Base-by-base conservation (phyloP, 1,140 invertebrate genomes). In the Odontomachus brunneus region DNA sequence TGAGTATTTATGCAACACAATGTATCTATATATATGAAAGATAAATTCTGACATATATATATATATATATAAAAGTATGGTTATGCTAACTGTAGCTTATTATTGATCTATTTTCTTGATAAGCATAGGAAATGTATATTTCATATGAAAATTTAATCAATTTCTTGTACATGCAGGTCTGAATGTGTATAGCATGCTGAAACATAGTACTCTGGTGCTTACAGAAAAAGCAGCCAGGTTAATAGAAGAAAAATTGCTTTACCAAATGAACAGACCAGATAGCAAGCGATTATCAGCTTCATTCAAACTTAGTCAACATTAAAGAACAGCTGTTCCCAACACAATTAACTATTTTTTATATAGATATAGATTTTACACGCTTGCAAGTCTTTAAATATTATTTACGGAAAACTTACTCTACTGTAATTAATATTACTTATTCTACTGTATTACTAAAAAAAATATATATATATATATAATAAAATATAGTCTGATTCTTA, bases 201-300 rank as follows among this genome's bases (percentile, higher is more conserved):
- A 99, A 95, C 97, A 99, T 94, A 96, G 98, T 81, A 99, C 99
- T 0, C 92, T 99, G 17, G 96, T 99, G 1, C 91, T 99, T 0
- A 99, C 99, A 2, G 93, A 97, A 85, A 94, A 95, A 62, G 98
- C 99, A 12, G 96, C 98, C 0, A 96, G 98, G 90, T 95, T 95
- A 87, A 96, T 99, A 86, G 98, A 99, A 95, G 95, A 98, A 73
- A 97, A 97, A 94, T 90, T 99, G 38, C 91, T 99, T n/a, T 95
- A 95, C 85, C 96, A 97, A 80, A 92, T 99, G 5, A 95, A 99
- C 93, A 95, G 96, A 84, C 94, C 95, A 51, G 96, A 97, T 92
- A 91, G 89, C 0, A 17, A 0, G 5, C 66, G 82, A 75, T 0
- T 88, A 4, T n/a, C 14, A 0, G 0, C 4, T 7, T 84, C 85